A percentile compares a stretch with the other conserved stretches of the same genome.
Evolutionary conservation across 2,888 invertebrate species (phyloP).

Genomic region (Napeogenes sylphis): DNA sequence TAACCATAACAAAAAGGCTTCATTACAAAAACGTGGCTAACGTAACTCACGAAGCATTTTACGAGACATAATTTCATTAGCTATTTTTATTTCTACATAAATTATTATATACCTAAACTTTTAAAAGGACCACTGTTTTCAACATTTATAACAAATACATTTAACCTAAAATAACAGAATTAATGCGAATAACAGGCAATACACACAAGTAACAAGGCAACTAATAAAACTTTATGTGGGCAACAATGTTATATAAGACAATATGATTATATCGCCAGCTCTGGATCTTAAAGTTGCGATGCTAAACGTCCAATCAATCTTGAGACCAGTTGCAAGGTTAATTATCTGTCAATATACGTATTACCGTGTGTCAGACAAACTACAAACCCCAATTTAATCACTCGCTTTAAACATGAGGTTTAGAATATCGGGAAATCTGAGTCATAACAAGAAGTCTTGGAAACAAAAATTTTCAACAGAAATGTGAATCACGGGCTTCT

Average conservation of each 20-base stretch:
- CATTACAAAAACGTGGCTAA: neutral
- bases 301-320: conserved; percentile 1
- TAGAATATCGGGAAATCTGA: conserved; percentile 44
- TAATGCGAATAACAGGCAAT: neutral
- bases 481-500: conserved; percentile 11
- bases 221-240: neutral
- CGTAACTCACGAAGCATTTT: neutral
- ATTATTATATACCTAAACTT: neutral
- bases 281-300: neutral
- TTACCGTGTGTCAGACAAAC: conserved; percentile 1
- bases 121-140: too few relatives aligned
- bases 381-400: conserved; percentile 21
- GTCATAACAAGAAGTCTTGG: conserved; percentile 32
- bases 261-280: neutral
- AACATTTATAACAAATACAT: neutral
- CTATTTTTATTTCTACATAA: neutral
- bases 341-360: conserved; percentile 3
- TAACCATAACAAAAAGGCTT: neutral
- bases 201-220: neutral
- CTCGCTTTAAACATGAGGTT: conserved; percentile 32
- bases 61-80: neutral
- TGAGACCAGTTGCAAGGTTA: neutral
- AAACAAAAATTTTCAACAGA: conserved; percentile 6
- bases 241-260: conserved; percentile 2
- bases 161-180: neutral